phyloP scores from a whole-genome alignment of 2,888 invertebrate species.

The Neoaliturus tenellus region DNA sequence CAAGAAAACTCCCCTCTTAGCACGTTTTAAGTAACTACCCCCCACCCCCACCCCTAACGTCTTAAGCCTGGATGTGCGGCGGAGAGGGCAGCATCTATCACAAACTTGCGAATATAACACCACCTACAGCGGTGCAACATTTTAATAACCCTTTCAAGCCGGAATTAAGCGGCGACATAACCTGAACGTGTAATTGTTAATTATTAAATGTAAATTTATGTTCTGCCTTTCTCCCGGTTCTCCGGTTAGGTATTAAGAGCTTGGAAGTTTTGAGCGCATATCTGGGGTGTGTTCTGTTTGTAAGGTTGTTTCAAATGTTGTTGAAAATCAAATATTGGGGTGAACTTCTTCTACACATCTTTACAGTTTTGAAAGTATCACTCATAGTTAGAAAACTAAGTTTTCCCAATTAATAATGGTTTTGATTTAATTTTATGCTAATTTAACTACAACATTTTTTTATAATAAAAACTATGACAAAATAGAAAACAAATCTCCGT shows the following conservation, averaged over 20 bases:
- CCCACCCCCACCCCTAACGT: not conserved
- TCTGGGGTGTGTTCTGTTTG: not conserved
- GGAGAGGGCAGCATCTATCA: slow-evolving; percentile 47
- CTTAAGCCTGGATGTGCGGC: not conserved
- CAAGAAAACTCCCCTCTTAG: slow-evolving; percentile 50
- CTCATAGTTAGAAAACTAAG: no score
- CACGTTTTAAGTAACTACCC: slow-evolving; percentile 51
- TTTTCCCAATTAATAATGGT: no score
- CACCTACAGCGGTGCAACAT: slow-evolving; percentile 45
- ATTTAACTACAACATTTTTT: no score
- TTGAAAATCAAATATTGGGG: no score
- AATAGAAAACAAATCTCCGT: no score
- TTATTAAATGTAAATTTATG: slow-evolving; percentile 51
- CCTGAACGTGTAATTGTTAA: slow-evolving; percentile 51
- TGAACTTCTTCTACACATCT: no score
- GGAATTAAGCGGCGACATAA: slow-evolving; percentile 44
- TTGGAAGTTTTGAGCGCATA: not conserved
- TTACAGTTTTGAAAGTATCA: no score
- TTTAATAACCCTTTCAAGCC: slow-evolving; percentile 53
- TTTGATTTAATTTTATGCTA: no score
- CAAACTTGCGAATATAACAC: slow-evolving; percentile 51
- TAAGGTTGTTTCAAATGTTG: no score
- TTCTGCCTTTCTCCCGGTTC: not conserved
- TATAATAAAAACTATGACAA: no score
- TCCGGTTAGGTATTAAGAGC: not conserved